Percentiles rank a stretch among this genome's conserved stretches.
Evolutionary conservation across 2,113 vertebrate genomes (phyloP).

Genomic region (Nansenia antarctica): DNA sequence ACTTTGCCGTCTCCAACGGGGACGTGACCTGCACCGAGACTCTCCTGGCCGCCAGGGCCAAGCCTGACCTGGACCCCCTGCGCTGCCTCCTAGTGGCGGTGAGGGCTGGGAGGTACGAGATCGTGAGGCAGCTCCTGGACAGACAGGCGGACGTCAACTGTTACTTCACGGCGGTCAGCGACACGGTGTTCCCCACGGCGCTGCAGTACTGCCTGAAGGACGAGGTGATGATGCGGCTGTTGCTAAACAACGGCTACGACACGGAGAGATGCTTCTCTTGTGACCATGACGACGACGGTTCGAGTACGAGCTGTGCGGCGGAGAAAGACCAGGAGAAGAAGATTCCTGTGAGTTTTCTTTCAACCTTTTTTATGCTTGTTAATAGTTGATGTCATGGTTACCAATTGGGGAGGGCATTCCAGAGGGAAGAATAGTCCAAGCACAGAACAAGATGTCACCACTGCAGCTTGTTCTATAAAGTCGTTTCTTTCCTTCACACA

Average conservation of each 20-base stretch:
- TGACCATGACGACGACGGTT: slow-evolving; percentile 27
- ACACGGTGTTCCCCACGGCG: slow-evolving; percentile 84
- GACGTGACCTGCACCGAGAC: slow-evolving; percentile 78
- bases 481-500: too few species aligned
- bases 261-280: slow-evolving; percentile 64
- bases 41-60: slow-evolving; percentile 77
- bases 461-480: too few species aligned
- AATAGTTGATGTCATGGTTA: background rate
- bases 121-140: slow-evolving; percentile 80
- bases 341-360: slow-evolving; percentile 51
- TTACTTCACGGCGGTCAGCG: slow-evolving; percentile 83
- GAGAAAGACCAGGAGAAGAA: slow-evolving; percentile 22
- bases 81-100: slow-evolving; percentile 86
- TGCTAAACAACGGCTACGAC: slow-evolving; percentile 82
- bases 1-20: slow-evolving; percentile 83
- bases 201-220: slow-evolving; percentile 88
- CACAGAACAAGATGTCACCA: background rate
- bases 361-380: background rate
- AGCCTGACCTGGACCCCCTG: slow-evolving; percentile 84
- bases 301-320: background rate
- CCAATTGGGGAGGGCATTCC: background rate
- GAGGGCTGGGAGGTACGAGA: slow-evolving; percentile 79
- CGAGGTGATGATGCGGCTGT: slow-evolving; percentile 85
- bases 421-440: background rate
- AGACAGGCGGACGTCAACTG: slow-evolving; percentile 83